Evolutionary conservation across 2,888 invertebrate genomes (phyloP).

Genomic region (Ichneumon xanthorius): DNA sequence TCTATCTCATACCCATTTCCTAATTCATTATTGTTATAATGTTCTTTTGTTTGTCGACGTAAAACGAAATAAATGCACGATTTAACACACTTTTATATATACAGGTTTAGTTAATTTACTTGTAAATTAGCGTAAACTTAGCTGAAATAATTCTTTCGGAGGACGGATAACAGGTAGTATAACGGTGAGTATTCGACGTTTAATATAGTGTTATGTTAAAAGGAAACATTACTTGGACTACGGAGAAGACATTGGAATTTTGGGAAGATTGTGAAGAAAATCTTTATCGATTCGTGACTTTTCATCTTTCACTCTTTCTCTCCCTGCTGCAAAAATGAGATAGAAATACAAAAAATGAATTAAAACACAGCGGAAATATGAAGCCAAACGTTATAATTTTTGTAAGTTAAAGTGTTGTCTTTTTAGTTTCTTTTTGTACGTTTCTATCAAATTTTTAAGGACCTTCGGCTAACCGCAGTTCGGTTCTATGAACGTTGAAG

Average conservation of each 20-base stretch:
- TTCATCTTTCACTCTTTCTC: conserved; percentile 22
- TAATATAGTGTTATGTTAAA: not conserved
- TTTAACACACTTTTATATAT: conserved; percentile 26
- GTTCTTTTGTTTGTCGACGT: not conserved
- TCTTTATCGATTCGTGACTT: conserved; percentile 24
- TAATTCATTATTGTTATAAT: not conserved
- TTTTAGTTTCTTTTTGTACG: not conserved
- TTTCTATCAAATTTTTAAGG: not conserved
- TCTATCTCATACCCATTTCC: conserved; percentile 2
- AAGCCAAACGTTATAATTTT: not conserved
- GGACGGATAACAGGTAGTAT: conserved; percentile 24
- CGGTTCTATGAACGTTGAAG: not conserved
- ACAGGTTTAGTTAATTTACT: not conserved
- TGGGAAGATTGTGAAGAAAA: conserved; percentile 15
- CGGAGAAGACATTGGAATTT: conserved; percentile 11
- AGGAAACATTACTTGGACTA: not conserved
- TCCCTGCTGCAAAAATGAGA: conserved; percentile 14
- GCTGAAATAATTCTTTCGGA: not conserved
- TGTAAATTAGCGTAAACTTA: not conserved
- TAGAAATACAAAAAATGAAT: not conserved
- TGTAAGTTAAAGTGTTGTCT: not conserved
- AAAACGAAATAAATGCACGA: not conserved
- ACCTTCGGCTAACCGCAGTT: not conserved
- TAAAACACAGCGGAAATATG: not conserved
- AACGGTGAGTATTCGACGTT: conserved; percentile 42